Base-by-base conservation (phyloP, 1,140 invertebrate genomes). In the Neodiprion fabricii region DNA sequence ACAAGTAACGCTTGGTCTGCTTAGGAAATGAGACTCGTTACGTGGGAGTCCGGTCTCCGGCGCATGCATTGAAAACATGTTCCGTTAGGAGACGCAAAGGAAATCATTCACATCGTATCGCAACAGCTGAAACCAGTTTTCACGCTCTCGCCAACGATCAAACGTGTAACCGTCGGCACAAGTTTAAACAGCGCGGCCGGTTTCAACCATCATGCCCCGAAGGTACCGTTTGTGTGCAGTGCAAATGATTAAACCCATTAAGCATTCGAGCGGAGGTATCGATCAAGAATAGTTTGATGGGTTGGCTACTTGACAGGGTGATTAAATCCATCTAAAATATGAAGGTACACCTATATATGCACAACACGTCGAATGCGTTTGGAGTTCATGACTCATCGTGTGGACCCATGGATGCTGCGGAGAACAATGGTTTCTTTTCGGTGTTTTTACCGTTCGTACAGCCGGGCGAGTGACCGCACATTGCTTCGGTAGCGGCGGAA, bases 71-170 rank as follows among this genome's bases (percentile, higher is more conserved):
- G n/a, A 61, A 12, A 61, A 61, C 53, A 61, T 17, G 53, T 61
- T 61, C 53, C 53, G 53, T 61, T 61, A 61, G 11, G n/a, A 61
- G 53, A 61, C 53, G n/a, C 53, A 9, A 61, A 9, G 11, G 53
- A 61, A 14, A 14, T 61, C 53, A 61, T 17, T 8, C 28, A 61
- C n/a, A 61, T 17, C 53, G 53, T 14, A 61, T 61, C 53, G 28
- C 53, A 61, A 61, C 53, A 7, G 53, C n/a, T 17, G n/a, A 61
- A 61, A 61, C 53, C 53, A 61, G 53, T 61, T 61, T 61, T 61
- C 53, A 11, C 9, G 53, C 53, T 61, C 53, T 61, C 53, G 7
- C 53, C n/a, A 61, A 61, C 53, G 53, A 7, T 9, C n/a, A 17
- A 40, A 2, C 5, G 28, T 5, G 28, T 40, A 40, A 40, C 28